phyloP scores from a whole-genome alignment of 2,888 invertebrate genomes.

The Antheraea assamensis region DNA sequence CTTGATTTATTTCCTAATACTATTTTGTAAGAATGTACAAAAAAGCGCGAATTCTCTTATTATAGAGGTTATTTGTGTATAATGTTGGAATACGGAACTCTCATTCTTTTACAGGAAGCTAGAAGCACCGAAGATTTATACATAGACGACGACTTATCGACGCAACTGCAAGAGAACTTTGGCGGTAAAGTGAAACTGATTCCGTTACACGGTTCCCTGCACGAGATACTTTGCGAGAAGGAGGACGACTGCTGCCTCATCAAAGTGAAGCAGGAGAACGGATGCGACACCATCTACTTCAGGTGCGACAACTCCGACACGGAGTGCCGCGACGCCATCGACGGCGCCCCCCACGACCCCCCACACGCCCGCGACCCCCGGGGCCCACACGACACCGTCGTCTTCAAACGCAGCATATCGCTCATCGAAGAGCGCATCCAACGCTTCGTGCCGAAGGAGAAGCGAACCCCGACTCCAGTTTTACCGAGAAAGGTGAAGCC shows the following conservation, averaged over 20 bases:
- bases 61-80: no score
- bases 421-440: constrained; percentile 69
- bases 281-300: constrained; percentile 72
- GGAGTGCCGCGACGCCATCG: constrained; percentile 65
- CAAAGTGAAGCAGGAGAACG: constrained; percentile 73
- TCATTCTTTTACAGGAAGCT: constrained; percentile 63
- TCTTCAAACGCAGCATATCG: constrained; percentile 72
- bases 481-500: constrained; percentile 31
- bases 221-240: constrained; percentile 75
- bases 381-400: constrained; percentile 58
- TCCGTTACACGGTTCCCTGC: constrained; percentile 71
- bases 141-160: constrained; percentile 79
- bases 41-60: no score
- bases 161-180: constrained; percentile 74
- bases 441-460: constrained; percentile 63
- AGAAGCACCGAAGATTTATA: constrained; percentile 81
- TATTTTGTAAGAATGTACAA: no score
- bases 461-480: constrained; percentile 40
- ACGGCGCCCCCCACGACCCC: constrained; percentile 43
- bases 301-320: constrained; percentile 70
- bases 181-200: constrained; percentile 70
- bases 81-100: no score
- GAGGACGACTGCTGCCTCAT: constrained; percentile 76
- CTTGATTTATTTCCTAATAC: no score
- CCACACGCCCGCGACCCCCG: constrained; percentile 40